Evolutionary conservation across 2,113 vertebrate species (phyloP).

Genomic region (Trochalopteron elliotii): DNA sequence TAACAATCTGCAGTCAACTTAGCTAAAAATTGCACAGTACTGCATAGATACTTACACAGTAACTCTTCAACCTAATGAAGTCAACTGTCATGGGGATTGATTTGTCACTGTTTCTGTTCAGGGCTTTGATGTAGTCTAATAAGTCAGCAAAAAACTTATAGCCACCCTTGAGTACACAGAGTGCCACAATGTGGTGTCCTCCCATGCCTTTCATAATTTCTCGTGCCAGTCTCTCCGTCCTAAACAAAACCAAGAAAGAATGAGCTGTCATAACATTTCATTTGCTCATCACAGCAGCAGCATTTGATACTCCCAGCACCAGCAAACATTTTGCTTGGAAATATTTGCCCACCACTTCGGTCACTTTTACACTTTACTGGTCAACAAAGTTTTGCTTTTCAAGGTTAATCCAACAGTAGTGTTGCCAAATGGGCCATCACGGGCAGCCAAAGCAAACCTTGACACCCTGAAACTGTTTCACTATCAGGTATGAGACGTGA

Average conservation of each 20-base stretch:
- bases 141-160: slow-evolving; percentile 99
- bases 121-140: slow-evolving; percentile 96
- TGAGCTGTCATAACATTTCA: background rate
- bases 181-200: slow-evolving; percentile 94
- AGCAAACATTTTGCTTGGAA: background rate
- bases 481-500: background rate
- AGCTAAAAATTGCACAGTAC: background rate
- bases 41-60: slow-evolving; percentile 85
- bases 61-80: slow-evolving; percentile 99
- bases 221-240: slow-evolving; percentile 93
- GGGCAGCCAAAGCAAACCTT: slow-evolving; percentile 28
- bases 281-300: background rate
- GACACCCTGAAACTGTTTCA: background rate
- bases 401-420: slow-evolving; percentile 39
- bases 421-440: background rate
- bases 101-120: slow-evolving; percentile 96
- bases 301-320: background rate
- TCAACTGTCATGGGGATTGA: slow-evolving; percentile 99
- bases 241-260: slow-evolving; percentile 55
- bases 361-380: background rate
- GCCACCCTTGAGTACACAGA: slow-evolving; percentile 97
- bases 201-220: slow-evolving; percentile 99
- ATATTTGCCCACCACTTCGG: background rate
- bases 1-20: background rate
- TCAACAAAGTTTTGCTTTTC: background rate